Conservation (phyloP, 2,888 invertebrate species). For the Dynastes hyllus region DNA sequence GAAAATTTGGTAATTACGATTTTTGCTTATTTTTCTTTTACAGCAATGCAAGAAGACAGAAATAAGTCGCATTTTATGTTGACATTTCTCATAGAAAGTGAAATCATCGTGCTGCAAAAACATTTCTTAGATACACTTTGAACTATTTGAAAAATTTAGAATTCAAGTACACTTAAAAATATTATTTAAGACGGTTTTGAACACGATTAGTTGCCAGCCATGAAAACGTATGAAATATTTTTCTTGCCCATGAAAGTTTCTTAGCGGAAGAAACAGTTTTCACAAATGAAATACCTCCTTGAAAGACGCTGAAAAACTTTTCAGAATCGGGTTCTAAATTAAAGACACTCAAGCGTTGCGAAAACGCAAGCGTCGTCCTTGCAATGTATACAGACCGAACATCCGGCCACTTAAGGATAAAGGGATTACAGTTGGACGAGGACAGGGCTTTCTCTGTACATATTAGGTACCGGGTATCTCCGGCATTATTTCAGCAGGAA, state of each 20-base stretch:
- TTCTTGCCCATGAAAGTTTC: neutral
- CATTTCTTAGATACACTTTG: no score
- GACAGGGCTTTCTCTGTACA: slow-evolving; percentile 4
- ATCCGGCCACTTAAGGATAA: slow-evolving; percentile 38
- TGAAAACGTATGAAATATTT: no score
- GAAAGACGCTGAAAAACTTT: slow-evolving; percentile 1
- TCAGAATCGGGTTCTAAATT: slow-evolving; percentile 7
- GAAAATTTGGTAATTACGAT: no score
- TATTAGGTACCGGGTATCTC: slow-evolving; percentile 6
- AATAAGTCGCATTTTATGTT: no score
- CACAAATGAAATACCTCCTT: neutral
- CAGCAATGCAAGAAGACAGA: no score
- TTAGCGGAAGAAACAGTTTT: slow-evolving; percentile 10
- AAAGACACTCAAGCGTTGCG: neutral
- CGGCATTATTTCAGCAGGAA: slow-evolving; percentile 15
- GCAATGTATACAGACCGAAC: slow-evolving; percentile 11
- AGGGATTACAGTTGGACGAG: slow-evolving; percentile 28
- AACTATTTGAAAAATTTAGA: no score
- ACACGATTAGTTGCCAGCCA: no score
- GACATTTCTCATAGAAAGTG: no score
- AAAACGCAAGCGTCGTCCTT: slow-evolving; percentile 2
- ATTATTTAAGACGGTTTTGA: no score
- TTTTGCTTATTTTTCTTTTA: no score
- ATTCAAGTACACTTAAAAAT: no score
- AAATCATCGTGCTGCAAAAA: no score